phyloP scores from a whole-genome alignment of 2,113 vertebrate species.

The Otolemur garnettii region DNA sequence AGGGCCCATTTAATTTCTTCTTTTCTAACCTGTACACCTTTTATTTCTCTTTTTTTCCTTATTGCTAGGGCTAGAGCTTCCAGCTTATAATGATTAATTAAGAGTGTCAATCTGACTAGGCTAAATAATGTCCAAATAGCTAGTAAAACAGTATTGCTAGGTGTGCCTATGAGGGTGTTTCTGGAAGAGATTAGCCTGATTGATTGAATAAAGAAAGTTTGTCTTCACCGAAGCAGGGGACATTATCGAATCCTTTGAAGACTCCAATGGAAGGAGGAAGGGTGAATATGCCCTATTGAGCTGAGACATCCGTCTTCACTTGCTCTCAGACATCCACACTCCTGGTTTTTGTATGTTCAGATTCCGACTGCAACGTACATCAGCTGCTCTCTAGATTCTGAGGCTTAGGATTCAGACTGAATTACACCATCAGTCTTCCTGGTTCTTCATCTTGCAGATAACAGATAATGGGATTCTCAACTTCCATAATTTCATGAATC shows the following conservation, averaged over 20 bases:
- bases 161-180: not conserved
- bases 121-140: not conserved
- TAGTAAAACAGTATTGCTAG: not conserved
- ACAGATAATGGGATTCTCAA: not conserved
- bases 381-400: not conserved
- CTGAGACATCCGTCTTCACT: not conserved
- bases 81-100: not conserved
- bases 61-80: not conserved
- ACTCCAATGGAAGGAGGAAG: not conserved
- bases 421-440: not conserved
- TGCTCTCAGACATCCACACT: not conserved
- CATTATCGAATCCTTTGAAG: not conserved
- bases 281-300: not conserved
- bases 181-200: not conserved
- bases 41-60: not conserved
- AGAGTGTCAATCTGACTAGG: not conserved
- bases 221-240: not conserved
- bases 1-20: not conserved
- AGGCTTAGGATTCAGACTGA: not conserved
- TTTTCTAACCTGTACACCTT: not conserved
- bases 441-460: not conserved
- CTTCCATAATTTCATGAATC: not conserved
- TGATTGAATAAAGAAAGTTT: not conserved
- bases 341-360: not conserved
- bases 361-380: not conserved